These are phyloP conservation scores for Phthorimaea operculella DNA, from an alignment of 1,140 invertebrate species.

Conservation along the genomic window DNA sequence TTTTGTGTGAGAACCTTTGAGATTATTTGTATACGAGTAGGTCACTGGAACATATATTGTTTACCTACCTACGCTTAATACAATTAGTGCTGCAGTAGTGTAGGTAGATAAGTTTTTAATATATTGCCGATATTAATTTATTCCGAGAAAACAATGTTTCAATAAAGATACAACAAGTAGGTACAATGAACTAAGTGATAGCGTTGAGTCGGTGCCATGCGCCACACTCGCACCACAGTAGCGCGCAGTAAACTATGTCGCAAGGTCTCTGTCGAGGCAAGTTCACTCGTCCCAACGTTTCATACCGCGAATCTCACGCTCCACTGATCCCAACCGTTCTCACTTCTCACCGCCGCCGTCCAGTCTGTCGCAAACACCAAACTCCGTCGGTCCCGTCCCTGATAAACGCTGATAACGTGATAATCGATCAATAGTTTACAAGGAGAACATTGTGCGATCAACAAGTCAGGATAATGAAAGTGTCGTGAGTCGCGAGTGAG, in stretches of 20 bases:
- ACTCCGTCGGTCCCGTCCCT: neutral
- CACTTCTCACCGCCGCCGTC: constrained; percentile 9
- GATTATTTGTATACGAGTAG: no score
- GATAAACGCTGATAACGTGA: neutral
- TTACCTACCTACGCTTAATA: no score
- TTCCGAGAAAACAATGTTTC: no score
- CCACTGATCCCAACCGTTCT: constrained; percentile 21
- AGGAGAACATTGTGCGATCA: no score
- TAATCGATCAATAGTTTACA: neutral
- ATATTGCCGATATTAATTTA: no score
- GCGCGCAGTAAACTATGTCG: constrained; percentile 6
- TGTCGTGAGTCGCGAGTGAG: constrained; percentile 4
- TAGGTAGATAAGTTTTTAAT: no score
- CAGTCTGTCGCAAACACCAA: constrained; percentile 12
- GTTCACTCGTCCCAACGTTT: constrained; percentile 16
- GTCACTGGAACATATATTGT: no score
- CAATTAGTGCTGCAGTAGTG: no score
- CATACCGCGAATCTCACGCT: constrained; percentile 21
- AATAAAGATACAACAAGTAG: no score
- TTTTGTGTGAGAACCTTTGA: no score
- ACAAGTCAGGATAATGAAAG: neutral
- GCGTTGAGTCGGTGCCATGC: no score
- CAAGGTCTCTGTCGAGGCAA: constrained; percentile 21
- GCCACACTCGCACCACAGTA: neutral
- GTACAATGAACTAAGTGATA: no score